Percentiles rank a stretch among this genome's conserved stretches.
Conservation (phyloP, 2,888 invertebrate genomes). For the Lasioglossum morio region DNA sequence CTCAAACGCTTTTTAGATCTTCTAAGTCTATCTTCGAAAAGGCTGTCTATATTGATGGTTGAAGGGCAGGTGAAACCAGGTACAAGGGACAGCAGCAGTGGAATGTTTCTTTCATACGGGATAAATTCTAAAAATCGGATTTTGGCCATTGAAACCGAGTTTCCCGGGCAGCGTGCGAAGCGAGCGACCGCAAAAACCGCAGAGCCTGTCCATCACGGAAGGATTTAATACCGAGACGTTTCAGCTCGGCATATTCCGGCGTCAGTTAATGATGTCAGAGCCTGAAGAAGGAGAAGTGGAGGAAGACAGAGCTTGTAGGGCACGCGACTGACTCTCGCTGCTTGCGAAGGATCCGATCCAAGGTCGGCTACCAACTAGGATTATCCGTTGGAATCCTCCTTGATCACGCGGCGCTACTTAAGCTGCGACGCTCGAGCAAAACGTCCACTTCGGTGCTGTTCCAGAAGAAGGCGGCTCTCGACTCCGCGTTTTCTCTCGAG, state of each 20-base stretch:
- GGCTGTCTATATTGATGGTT: too few relatives aligned
- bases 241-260: slow-evolving; percentile 44
- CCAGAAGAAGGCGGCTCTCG: slow-evolving; percentile 13
- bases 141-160: not conserved
- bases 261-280: slow-evolving; percentile 61
- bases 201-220: not conserved
- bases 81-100: too few relatives aligned
- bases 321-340: slow-evolving; percentile 68
- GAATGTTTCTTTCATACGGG: too few relatives aligned
- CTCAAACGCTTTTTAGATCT: too few relatives aligned
- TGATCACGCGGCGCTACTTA: slow-evolving; percentile 62
- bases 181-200: slow-evolving; percentile 4
- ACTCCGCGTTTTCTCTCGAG: slow-evolving; percentile 48
- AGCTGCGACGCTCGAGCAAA: slow-evolving; percentile 58
- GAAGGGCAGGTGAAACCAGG: too few relatives aligned
- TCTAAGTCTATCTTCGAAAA: too few relatives aligned
- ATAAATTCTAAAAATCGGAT: not conserved
- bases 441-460: slow-evolving; percentile 37
- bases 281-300: not conserved
- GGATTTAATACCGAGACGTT: slow-evolving; percentile 16
- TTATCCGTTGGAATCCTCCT: slow-evolving; percentile 70
- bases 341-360: slow-evolving; percentile 60
- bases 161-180: not conserved
- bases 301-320: slow-evolving; percentile 60
- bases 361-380: slow-evolving; percentile 67